phyloP scores from a whole-genome alignment of 2,113 vertebrate genomes.

The Passer montanus region DNA sequence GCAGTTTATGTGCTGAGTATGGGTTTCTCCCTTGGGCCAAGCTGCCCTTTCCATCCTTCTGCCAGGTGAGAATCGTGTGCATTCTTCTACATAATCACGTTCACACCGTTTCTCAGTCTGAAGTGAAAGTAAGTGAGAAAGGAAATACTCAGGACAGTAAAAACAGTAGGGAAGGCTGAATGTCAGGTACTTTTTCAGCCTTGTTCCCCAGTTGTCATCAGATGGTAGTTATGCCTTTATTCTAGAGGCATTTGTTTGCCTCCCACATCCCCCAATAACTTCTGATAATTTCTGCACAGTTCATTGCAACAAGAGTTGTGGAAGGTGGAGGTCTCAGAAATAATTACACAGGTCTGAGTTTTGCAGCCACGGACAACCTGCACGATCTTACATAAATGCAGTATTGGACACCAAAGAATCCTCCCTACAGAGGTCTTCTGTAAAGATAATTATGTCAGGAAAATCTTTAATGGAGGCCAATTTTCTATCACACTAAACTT shows the following conservation, averaged over 20 bases:
- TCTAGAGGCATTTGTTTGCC: not conserved
- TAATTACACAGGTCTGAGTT: not conserved
- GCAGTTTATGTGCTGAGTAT: not conserved
- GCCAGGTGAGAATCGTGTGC: not conserved
- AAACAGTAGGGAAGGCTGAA: not conserved
- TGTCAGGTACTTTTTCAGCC: not conserved
- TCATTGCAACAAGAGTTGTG: not conserved
- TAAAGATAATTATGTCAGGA: not conserved
- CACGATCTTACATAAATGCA: not conserved
- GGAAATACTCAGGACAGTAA: not conserved
- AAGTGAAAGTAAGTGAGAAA: not conserved
- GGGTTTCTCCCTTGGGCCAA: not conserved
- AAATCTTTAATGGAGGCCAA: not conserved
- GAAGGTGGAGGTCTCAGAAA: not conserved
- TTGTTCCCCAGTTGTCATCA: not conserved
- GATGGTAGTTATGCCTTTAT: not conserved
- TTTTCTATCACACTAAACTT: not conserved
- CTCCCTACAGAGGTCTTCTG: not conserved
- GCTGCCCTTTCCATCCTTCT: not conserved
- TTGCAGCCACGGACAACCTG: not conserved
- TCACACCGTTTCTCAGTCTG: not conserved
- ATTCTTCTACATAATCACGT: not conserved
- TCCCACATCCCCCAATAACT: not conserved
- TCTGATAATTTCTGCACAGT: not conserved
- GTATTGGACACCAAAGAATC: not conserved